phyloP scores from a whole-genome alignment of 2,797 vertebrate species.

The Pseudomugil gertrudae region DNA sequence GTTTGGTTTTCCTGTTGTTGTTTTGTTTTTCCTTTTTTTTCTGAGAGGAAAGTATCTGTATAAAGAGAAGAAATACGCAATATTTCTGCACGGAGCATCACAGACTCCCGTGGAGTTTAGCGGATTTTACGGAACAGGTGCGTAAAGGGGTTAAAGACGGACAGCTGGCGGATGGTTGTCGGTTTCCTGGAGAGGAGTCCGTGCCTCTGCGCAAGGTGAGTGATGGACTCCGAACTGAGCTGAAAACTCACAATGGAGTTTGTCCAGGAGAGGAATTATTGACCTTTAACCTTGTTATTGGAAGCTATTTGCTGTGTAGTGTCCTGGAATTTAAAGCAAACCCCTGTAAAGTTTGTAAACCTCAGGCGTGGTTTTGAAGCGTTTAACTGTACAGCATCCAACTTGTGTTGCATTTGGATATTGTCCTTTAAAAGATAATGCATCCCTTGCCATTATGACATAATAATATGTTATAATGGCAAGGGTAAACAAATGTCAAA shows the following conservation, averaged over 20 bases:
- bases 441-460: background rate
- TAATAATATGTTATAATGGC: too few species aligned
- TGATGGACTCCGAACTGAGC: constrained; percentile 32
- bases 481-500: too few species aligned
- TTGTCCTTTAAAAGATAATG: background rate
- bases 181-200: constrained; percentile 63
- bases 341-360: constrained; percentile 35
- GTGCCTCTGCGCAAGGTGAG: constrained; percentile 76
- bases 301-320: background rate
- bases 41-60: constrained; percentile 18
- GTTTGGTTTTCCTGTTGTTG: background rate
- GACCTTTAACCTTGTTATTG: constrained; percentile 2
- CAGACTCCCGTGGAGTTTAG: constrained; percentile 44
- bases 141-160: constrained; percentile 43
- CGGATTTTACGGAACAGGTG: constrained; percentile 72
- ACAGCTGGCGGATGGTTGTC: constrained; percentile 71
- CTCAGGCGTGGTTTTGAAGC: background rate
- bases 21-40: background rate
- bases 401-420: background rate
- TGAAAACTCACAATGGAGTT: constrained; percentile 14
- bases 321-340: background rate
- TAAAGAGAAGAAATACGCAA: background rate
- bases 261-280: constrained; percentile 35
- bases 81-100: background rate
- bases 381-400: background rate